Evolutionary conservation across 2,113 vertebrate genomes (phyloP).

Genomic region (Solea solea): DNA sequence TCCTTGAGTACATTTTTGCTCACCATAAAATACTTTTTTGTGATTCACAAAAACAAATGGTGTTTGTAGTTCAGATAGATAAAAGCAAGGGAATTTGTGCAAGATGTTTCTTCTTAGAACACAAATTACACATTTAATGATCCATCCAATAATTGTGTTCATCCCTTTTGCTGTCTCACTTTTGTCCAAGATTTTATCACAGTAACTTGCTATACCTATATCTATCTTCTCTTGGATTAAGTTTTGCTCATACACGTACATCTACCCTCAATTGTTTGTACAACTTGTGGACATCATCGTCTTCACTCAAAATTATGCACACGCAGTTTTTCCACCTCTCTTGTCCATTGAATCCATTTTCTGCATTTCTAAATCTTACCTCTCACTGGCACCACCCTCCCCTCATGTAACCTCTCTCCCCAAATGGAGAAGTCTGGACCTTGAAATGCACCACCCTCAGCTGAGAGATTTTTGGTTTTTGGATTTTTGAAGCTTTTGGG

Average conservation of each 20-base stretch:
- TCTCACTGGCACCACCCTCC: background rate
- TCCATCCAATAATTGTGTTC: slow-evolving; percentile 37
- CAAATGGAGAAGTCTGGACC: background rate
- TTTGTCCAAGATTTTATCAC: slow-evolving; percentile 36
- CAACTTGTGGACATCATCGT: slow-evolving; percentile 4
- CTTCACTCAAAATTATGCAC: slow-evolving; percentile 15
- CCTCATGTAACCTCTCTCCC: background rate
- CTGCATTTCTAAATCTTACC: background rate
- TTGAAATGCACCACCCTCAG: slow-evolving; percentile 23
- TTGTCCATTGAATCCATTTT: background rate
- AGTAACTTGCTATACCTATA: slow-evolving; percentile 18
- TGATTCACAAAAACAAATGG: too few relatives aligned
- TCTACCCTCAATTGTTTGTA: slow-evolving; percentile 16
- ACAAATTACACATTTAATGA: slow-evolving; percentile 71
- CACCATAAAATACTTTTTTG: too few relatives aligned
- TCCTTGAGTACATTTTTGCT: too few relatives aligned
- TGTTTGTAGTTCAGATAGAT: slow-evolving; percentile 76
- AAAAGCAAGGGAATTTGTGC: slow-evolving; percentile 77
- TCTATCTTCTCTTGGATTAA: slow-evolving; percentile 27
- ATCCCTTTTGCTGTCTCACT: slow-evolving; percentile 45
- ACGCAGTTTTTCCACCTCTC: background rate
- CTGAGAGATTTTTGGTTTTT: background rate
- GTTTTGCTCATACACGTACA: background rate
- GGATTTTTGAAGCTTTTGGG: background rate
- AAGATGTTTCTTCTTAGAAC: slow-evolving; percentile 76